Evolutionary conservation across 64 coral and sea anemone genomes (phyloP).

Genomic region (Orbicella faveolata): DNA sequence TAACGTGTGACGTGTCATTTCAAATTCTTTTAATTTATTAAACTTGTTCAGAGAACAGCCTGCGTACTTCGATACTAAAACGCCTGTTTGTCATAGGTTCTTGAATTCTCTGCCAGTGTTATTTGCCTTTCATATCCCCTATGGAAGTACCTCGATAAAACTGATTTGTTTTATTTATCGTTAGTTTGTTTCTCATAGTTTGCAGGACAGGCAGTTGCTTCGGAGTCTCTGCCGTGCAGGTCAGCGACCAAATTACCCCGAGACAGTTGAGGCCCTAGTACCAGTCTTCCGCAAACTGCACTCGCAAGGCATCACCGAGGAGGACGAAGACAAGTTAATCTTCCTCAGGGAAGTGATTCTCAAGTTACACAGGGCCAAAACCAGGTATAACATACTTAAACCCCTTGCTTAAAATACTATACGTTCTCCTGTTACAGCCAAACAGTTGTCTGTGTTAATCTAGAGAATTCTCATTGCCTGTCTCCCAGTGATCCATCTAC

Average conservation of each 20-base stretch:
- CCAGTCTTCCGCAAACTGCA: slow-evolving; percentile 91
- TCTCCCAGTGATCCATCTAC: no score
- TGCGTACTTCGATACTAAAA: no score
- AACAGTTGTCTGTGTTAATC: no score
- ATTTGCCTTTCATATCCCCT: no score
- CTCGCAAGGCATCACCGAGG: slow-evolving; percentile 90
- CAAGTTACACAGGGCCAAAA: slow-evolving; percentile 80
- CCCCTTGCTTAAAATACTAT: neutral
- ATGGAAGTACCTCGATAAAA: neutral
- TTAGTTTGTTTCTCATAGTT: slow-evolving; percentile 30
- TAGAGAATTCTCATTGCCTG: no score
- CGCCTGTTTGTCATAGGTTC: no score
- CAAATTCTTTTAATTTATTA: no score
- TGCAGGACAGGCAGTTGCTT: slow-evolving; percentile 88
- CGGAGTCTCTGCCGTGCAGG: slow-evolving; percentile 81
- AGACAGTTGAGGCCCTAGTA: slow-evolving; percentile 65
- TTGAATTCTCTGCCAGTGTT: no score
- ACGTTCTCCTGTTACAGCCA: no score
- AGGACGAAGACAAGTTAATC: slow-evolving; percentile 92
- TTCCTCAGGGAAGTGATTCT: slow-evolving; percentile 84
- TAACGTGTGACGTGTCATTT: no score
- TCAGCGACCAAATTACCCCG: slow-evolving; percentile 75
- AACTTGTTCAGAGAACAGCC: no score
- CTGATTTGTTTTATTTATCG: neutral
- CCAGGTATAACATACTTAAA: slow-evolving; percentile 35